phyloP scores from a whole-genome alignment of 2,888 invertebrate genomes.

The Rosalia funebris region DNA sequence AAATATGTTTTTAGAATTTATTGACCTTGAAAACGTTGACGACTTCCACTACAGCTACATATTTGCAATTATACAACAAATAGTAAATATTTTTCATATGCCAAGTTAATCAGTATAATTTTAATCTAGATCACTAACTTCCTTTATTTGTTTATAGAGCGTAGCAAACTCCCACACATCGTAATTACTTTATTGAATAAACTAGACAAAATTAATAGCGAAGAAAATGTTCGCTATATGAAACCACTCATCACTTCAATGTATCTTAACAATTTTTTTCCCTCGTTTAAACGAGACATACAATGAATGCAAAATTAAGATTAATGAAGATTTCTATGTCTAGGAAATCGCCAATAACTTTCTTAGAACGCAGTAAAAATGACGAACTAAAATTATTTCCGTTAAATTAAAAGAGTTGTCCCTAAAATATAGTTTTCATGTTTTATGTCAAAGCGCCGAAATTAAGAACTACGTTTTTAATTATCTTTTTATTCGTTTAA shows the following conservation, averaged over 20 bases:
- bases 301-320: no score
- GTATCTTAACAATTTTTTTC: background rate
- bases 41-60: no score
- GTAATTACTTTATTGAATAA: background rate
- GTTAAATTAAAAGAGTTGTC: background rate
- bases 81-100: no score
- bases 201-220: background rate
- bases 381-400: background rate
- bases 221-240: background rate
- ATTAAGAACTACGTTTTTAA: no score
- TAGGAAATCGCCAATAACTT: background rate
- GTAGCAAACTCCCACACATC: background rate
- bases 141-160: background rate
- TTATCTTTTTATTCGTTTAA: no score
- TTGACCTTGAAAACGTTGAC: no score
- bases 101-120: background rate
- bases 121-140: background rate
- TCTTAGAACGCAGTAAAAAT: background rate
- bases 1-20: no score
- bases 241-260: background rate
- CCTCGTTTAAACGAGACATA: no score
- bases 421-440: no score
- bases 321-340: background rate
- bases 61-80: no score
- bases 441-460: no score